These are phyloP conservation scores for Pipra filicauda DNA, from an alignment of 2,113 vertebrate species.

Conservation along the genomic window DNA sequence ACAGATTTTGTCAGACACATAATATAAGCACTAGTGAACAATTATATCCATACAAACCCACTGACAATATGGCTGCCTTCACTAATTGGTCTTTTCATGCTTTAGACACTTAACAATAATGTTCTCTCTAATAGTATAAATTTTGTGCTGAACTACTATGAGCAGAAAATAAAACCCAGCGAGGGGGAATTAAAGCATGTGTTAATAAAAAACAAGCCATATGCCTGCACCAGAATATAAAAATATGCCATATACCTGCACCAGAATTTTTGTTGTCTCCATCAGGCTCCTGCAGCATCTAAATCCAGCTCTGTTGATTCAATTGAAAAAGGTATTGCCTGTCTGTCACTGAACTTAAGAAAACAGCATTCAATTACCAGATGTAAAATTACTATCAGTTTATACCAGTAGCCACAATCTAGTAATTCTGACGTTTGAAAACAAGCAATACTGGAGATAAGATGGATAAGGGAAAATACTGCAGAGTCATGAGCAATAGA, in stretches of 20 bases:
- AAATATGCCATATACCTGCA: background rate
- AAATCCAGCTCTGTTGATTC: background rate
- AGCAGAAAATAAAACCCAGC: background rate
- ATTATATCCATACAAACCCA: background rate
- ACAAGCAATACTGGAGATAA: background rate
- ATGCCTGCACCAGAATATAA: too few species aligned
- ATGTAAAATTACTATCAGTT: background rate
- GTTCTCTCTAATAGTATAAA: background rate
- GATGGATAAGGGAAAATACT: background rate
- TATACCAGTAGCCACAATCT: background rate
- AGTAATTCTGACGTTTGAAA: background rate
- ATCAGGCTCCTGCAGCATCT: background rate
- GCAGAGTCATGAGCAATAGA: background rate
- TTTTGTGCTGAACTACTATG: background rate
- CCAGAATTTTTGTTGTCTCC: background rate
- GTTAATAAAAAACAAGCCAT: background rate
- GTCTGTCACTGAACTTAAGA: background rate
- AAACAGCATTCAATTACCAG: background rate
- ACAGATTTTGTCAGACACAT: background rate
- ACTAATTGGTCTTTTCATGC: background rate
- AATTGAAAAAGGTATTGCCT: background rate
- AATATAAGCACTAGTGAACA: background rate
- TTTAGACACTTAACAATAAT: background rate
- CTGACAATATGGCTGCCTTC: background rate
- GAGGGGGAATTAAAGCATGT: background rate